Percentiles rank a stretch among this genome's conserved stretches.
Evolutionary conservation across 2,797 vertebrate genomes (phyloP).

Genomic region (Nyctalus aviator): DNA sequence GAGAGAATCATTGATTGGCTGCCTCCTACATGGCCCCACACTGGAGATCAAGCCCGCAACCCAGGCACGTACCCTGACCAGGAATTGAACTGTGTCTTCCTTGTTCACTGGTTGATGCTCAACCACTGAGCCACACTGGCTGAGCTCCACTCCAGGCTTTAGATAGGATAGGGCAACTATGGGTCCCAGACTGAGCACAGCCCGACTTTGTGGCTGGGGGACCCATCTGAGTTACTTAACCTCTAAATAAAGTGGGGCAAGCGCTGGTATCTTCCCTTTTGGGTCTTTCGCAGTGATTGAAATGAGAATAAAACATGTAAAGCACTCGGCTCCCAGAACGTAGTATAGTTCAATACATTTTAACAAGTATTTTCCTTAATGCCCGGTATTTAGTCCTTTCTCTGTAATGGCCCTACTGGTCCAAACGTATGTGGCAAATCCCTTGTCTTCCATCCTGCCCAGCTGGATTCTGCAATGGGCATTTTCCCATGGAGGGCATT

Average conservation of each 20-base stretch:
- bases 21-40: too few species aligned
- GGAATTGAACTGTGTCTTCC: too few species aligned
- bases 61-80: too few species aligned
- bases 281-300: background rate
- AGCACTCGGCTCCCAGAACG: background rate
- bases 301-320: background rate
- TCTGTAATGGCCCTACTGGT: background rate
- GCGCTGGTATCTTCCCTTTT: background rate
- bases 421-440: background rate
- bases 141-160: background rate
- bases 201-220: background rate
- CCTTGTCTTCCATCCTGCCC: background rate
- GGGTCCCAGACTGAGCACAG: background rate
- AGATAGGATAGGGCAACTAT: background rate
- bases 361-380: background rate
- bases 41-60: too few species aligned
- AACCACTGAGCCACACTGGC: too few species aligned
- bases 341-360: background rate
- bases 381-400: background rate
- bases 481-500: background rate
- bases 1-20: too few species aligned
- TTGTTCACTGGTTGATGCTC: too few species aligned
- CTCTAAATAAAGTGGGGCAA: conserved; percentile 5
- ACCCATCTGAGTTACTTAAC: background rate
- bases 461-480: background rate